Percentiles rank a stretch among this genome's conserved stretches.
phyloP scores from a whole-genome alignment of 2,797 vertebrate genomes.

The Macrochelys suwanniensis region DNA sequence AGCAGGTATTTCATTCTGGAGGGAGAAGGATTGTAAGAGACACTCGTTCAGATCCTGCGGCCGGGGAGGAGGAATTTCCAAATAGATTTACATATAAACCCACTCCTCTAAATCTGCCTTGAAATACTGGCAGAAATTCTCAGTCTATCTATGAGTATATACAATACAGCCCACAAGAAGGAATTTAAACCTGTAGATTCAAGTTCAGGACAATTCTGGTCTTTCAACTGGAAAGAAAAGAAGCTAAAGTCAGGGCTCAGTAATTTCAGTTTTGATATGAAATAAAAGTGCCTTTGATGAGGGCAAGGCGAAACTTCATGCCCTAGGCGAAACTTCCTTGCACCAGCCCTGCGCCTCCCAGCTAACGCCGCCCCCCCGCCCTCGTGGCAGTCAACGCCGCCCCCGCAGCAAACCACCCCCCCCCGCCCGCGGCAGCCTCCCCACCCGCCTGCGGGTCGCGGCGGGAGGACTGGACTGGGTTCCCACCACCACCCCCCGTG shows the following conservation, averaged over 20 bases:
- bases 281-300: neutral
- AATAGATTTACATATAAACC: neutral
- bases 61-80: neutral
- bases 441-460: too few relatives aligned
- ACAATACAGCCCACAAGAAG: neutral
- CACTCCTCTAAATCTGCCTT: neutral
- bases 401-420: too few relatives aligned
- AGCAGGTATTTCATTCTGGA: neutral
- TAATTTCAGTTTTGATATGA: slow-evolving; percentile 2
- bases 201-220: neutral
- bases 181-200: neutral
- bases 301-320: too few relatives aligned
- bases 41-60: neutral
- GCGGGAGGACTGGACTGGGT: too few relatives aligned
- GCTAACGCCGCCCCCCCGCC: too few relatives aligned
- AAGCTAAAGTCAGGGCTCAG: neutral
- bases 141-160: neutral
- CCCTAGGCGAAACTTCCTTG: too few relatives aligned
- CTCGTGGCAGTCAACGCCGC: too few relatives aligned
- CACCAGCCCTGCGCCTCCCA: too few relatives aligned
- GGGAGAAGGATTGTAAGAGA: neutral
- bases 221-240: neutral
- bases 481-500: too few relatives aligned
- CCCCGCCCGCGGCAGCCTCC: too few relatives aligned
- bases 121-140: neutral